Evolutionary conservation across 2,888 invertebrate genomes (phyloP), one percentile per base, ranked within the genome.

Genomic region (Neoaliturus tenellus): DNA sequence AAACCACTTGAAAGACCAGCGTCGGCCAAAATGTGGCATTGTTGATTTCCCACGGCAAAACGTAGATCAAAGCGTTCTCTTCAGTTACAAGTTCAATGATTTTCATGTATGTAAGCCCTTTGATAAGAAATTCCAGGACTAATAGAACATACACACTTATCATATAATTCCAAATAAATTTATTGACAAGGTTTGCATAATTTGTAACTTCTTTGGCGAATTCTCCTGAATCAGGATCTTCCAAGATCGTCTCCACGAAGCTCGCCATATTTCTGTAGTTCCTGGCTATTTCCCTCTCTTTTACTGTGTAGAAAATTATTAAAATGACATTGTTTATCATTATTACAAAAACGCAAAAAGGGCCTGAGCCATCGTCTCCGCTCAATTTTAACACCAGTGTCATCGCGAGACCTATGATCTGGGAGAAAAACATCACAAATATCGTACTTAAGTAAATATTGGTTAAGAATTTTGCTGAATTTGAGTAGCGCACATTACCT

Each of bases 241-340:
- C 12, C 33, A 78, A n/a, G 3, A 55, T 51, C 17, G 6, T 48
- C n/a, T 78, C 55, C 0, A 78, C 78, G 33, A 78, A 33, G 25
- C 17, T 35, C 14, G 55, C 33, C 28, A 78, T 51, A 12, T n/a
- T n/a, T 55, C 33, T 20, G 35, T 78, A 78, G 35, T 51, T 78
- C 48, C 55, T 14, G 4, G 78, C 1, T 35, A 78, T 35, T 55
- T n/a, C 33, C 0, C 17, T 31, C 25, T 25, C 33, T 12, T 35
- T 55, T 8, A 55, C 14, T 5, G 48, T 33, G 35, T 78, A 78
- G 48, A 78, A 78, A 48, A 78, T 33, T 1, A 78, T 55, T 20
- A 78, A 55, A n/a, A 33, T n/a, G 23, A 48, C 17, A 23, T 55
- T 78, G 20, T 78, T 78, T 14, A 55, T 23, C 78, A 78, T 78